phyloP scores from a whole-genome alignment of 2,797 vertebrate species.

The Ficedula albicollis region DNA sequence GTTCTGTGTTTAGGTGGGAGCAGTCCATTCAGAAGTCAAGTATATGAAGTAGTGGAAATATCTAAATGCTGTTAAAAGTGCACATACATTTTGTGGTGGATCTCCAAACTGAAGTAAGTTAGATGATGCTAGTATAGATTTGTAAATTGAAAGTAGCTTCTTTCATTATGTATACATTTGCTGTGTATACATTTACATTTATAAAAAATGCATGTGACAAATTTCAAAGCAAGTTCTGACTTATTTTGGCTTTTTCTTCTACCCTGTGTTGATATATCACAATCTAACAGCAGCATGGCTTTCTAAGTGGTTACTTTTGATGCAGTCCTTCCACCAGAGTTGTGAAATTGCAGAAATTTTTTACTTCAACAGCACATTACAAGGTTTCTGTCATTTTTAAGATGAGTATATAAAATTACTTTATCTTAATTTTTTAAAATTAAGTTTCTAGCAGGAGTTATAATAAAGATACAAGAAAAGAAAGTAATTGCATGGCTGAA shows the following conservation, averaged over 20 bases:
- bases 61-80: neutral
- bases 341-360: neutral
- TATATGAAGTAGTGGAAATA: neutral
- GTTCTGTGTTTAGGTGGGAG: neutral
- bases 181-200: neutral
- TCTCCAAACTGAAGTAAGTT: neutral
- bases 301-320: too few species aligned
- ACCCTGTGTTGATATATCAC: neutral
- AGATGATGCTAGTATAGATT: neutral
- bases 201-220: neutral
- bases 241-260: neutral
- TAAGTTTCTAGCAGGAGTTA: neutral
- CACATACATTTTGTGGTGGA: neutral
- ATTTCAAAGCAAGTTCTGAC: neutral
- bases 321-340: too few species aligned
- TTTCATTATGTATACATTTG: neutral
- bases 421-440: neutral
- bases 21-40: neutral
- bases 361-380: neutral
- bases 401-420: neutral
- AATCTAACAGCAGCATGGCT: too few species aligned
- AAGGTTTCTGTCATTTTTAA: neutral
- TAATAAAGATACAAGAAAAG: neutral
- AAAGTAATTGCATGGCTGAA: neutral
- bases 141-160: neutral